Conservation (phyloP, 1,140 invertebrate species). For the Eciton burchellii region DNA sequence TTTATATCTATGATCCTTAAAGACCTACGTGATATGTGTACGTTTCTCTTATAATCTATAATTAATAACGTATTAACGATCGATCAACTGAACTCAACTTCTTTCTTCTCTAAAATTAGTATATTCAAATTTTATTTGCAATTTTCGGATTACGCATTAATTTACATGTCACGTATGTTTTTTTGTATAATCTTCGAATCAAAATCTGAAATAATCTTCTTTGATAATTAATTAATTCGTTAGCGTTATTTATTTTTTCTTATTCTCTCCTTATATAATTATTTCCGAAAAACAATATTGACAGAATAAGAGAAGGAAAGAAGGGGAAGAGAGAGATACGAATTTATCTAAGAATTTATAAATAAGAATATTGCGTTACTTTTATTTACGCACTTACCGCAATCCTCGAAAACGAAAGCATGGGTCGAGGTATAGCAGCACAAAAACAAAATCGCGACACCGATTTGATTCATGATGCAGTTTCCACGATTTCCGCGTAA, state of each 20-base stretch:
- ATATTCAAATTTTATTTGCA: constrained; percentile 1
- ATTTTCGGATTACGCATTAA: too few species aligned
- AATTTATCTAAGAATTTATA: too few species aligned
- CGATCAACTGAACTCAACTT: not conserved
- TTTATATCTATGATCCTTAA: constrained; percentile 14
- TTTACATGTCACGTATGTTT: too few species aligned
- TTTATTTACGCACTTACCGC: constrained; percentile 65
- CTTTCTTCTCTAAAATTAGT: not conserved
- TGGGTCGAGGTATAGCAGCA: constrained; percentile 19
- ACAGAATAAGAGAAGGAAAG: too few species aligned
- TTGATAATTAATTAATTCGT: too few species aligned
- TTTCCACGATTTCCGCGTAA: constrained; percentile 4
- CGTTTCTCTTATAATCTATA: not conserved
- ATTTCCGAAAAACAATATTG: too few species aligned
- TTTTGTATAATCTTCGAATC: too few species aligned
- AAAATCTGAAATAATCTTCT: not conserved
- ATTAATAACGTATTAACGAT: constrained; percentile 25
- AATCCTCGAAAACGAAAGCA: constrained; percentile 62
- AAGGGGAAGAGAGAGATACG: too few species aligned
- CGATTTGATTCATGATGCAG: constrained; percentile 53
- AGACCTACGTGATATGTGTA: not conserved
- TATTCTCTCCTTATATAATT: too few species aligned
- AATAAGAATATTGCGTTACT: too few species aligned
- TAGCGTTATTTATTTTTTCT: too few species aligned
- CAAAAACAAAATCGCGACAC: constrained; percentile 2